These are phyloP conservation scores for Phocides pigmalion DNA, from an alignment of 1,140 invertebrate genomes.

Conservation along the genomic window DNA sequence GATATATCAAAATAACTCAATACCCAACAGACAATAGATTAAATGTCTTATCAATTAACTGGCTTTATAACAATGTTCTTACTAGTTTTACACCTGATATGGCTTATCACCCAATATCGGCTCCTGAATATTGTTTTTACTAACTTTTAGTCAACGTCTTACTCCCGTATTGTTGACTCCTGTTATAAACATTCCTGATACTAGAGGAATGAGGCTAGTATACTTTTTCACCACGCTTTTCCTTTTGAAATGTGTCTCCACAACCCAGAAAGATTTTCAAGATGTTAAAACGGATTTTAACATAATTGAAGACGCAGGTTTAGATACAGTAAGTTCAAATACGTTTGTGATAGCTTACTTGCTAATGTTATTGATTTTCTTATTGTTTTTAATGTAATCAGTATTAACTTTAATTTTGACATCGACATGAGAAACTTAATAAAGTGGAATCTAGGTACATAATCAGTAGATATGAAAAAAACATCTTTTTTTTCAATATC, in stretches of 20 bases:
- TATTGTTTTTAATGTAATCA: too few species aligned
- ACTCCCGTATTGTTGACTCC: conserved; percentile 25
- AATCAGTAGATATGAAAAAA: too few species aligned
- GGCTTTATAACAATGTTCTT: conserved; percentile 11
- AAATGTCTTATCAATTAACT: conserved; percentile 1
- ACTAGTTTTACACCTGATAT: conserved; percentile 26
- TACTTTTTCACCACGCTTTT: background rate
- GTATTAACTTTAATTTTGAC: too few species aligned
- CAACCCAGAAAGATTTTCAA: conserved; percentile 1
- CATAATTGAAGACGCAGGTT: conserved; percentile 64
- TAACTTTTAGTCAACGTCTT: conserved; percentile 20
- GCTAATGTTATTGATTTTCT: too few species aligned
- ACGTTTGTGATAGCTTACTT: too few species aligned
- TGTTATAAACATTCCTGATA: conserved; percentile 1
- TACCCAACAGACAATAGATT: background rate
- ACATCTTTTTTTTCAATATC: too few species aligned
- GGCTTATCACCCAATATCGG: conserved; percentile 3
- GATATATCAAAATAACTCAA: too few species aligned
- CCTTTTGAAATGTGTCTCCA: background rate
- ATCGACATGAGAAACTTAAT: too few species aligned
- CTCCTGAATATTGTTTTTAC: conserved; percentile 8
- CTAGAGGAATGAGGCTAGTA: conserved; percentile 26
- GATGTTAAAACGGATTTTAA: conserved; percentile 38
- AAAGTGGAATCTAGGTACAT: too few species aligned
- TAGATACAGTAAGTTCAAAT: conserved; percentile 58